phyloP scores from a whole-genome alignment of 1,140 invertebrate species.

The Drosophila teissieri region DNA sequence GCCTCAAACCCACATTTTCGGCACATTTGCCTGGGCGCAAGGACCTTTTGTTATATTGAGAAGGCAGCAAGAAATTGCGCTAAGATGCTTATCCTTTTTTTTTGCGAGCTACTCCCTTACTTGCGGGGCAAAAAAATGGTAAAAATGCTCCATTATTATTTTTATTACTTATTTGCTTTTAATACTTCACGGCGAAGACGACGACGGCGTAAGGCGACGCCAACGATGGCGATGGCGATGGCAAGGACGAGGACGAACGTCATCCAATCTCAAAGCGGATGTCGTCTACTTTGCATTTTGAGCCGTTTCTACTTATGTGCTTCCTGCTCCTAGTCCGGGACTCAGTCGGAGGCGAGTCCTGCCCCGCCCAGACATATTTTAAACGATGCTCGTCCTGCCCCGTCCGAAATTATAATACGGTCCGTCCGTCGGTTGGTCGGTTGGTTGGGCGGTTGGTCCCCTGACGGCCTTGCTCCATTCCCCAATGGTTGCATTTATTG shows the following conservation, averaged over 20 bases:
- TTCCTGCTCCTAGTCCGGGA: conserved; percentile 65
- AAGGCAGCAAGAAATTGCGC: conserved; percentile 81
- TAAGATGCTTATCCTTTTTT: conserved; percentile 84
- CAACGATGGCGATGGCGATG: conserved; percentile 6
- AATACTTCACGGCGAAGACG: conserved; percentile 75
- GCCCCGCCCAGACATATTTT: conserved; percentile 72
- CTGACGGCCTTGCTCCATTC: conserved; percentile 19
- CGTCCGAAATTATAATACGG: conserved; percentile 71
- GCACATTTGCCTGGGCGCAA: conserved; percentile 77
- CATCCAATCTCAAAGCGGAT: conserved; percentile 83
- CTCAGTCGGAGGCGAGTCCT: conserved; percentile 44
- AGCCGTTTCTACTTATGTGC: conserved; percentile 81
- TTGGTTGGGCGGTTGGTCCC: conserved; percentile 28
- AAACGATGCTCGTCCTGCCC: conserved; percentile 63
- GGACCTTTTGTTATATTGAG: conserved; percentile 84
- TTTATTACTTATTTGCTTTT: conserved; percentile 85
- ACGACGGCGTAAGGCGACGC: conserved; percentile 23
- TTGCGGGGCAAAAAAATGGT: conserved; percentile 71
- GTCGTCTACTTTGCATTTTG: conserved; percentile 83
- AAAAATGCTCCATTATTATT: conserved; percentile 84
- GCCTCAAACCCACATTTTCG: conserved; percentile 54
- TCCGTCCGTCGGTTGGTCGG: conserved; percentile 36
- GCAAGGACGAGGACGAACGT: conserved; percentile 57
- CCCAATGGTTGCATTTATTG: conserved; percentile 68
- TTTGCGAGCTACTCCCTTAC: conserved; percentile 54